Conservation (phyloP, 2,888 invertebrate species). For the Eilema sororculum region DNA sequence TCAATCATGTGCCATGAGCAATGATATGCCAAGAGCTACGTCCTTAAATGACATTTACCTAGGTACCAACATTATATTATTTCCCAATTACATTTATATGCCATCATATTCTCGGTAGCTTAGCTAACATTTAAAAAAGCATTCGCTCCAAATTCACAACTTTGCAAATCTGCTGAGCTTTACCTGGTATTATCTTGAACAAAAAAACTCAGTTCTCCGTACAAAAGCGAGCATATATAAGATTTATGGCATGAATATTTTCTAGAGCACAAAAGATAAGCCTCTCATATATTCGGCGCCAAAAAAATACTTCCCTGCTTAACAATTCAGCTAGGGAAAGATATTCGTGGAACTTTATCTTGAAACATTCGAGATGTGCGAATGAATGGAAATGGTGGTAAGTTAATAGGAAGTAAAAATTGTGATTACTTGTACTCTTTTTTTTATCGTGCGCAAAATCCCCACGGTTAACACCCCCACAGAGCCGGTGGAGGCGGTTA, state of each 20-base stretch:
- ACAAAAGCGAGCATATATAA: constrained; percentile 36
- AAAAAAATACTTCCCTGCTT: constrained; percentile 43
- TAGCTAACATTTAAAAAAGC: neutral
- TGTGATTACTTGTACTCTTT: constrained; percentile 7
- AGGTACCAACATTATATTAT: neutral
- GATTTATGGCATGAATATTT: constrained; percentile 52
- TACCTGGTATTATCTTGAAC: constrained; percentile 42
- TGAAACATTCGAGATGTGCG: constrained; percentile 28
- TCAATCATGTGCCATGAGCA: no score
- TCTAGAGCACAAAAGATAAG: constrained; percentile 46
- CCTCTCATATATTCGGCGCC: constrained; percentile 41
- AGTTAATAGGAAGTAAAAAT: neutral
- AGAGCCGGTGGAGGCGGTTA: no score
- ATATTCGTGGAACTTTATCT: constrained; percentile 42
- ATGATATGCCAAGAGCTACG: no score
- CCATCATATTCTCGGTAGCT: neutral
- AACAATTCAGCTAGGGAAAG: constrained; percentile 41
- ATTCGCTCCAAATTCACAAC: constrained; percentile 11
- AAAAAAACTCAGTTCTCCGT: constrained; percentile 33
- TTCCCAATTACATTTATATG: neutral
- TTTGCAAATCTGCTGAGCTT: constrained; percentile 26
- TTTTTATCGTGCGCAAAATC: no score
- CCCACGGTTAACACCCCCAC: no score
- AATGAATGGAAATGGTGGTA: constrained; percentile 18
- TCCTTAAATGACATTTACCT: no score